Percentiles rank a stretch among this genome's conserved stretches.
These are phyloP conservation scores for Athene cunicularia DNA, from an alignment of 2,113 vertebrate genomes.

Conservation along the genomic window DNA sequence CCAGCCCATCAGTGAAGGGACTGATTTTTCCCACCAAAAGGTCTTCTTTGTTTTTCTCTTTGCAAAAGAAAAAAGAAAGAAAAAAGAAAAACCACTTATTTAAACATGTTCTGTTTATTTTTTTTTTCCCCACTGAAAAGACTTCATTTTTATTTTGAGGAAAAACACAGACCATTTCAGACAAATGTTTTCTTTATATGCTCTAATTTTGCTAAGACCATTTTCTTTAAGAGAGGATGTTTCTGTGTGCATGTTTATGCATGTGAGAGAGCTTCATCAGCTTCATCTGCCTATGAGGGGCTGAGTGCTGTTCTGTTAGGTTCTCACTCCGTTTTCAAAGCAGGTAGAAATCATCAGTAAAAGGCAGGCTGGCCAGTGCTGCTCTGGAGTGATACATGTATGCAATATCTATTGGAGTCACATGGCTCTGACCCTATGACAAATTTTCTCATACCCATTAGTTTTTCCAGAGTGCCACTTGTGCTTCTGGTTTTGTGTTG, in stretches of 20 bases:
- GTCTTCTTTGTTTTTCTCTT: slow-evolving; percentile 35
- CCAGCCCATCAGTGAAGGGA: slow-evolving; percentile 33
- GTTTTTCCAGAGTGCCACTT: neutral
- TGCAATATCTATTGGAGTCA: neutral
- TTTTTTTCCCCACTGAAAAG: neutral
- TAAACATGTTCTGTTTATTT: neutral
- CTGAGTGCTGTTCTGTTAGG: neutral
- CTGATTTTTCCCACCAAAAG: slow-evolving; percentile 57
- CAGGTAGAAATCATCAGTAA: neutral
- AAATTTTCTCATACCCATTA: neutral
- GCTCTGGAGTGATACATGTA: neutral
- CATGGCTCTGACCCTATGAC: neutral
- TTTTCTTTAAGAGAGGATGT: neutral
- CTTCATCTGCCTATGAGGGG: neutral
- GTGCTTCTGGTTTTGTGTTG: neutral
- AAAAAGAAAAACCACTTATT: neutral
- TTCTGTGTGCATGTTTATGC: neutral
- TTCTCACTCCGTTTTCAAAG: neutral
- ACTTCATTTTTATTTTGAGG: neutral
- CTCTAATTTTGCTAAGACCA: neutral
- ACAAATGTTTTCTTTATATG: neutral
- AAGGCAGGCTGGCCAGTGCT: neutral
- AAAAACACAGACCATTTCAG: neutral
- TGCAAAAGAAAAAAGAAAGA: neutral
- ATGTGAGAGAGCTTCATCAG: neutral